Conservation (phyloP, 2,888 invertebrate species). For the Apomyelois bistriatella region DNA sequence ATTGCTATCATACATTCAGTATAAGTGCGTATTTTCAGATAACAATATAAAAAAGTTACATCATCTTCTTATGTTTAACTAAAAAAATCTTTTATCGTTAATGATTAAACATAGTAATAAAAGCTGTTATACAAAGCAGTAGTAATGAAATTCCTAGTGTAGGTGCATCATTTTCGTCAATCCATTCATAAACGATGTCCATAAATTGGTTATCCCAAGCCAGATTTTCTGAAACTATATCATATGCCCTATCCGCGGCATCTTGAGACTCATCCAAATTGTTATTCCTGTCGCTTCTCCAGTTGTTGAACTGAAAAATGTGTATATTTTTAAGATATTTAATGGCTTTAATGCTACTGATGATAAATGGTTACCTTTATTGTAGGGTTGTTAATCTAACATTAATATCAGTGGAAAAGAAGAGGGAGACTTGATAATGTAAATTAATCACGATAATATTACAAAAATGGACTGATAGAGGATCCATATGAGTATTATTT, state of each 20-base stretch:
- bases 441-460: too few relatives aligned
- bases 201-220: conserved; percentile 37
- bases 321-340: too few relatives aligned
- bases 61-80: too few relatives aligned
- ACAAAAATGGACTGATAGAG: too few relatives aligned
- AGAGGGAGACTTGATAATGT: too few relatives aligned
- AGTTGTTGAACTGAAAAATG: conserved; percentile 45
- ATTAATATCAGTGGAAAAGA: too few relatives aligned
- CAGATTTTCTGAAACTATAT: conserved; percentile 34
- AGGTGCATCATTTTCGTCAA: conserved; percentile 59
- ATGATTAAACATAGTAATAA: conserved; percentile 47
- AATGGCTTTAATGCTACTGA: too few relatives aligned
- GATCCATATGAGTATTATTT: too few relatives aligned
- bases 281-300: conserved; percentile 44
- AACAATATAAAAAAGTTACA: conserved; percentile 5
- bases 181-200: conserved; percentile 60
- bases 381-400: too few relatives aligned
- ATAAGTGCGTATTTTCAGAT: too few relatives aligned
- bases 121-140: conserved; percentile 41
- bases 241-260: conserved; percentile 30
- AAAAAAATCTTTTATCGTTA: conserved; percentile 15
- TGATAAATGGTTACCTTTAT: too few relatives aligned
- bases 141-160: conserved; percentile 46
- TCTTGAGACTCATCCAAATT: conserved; percentile 43
- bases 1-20: too few relatives aligned